phyloP scores from a whole-genome alignment of 2,113 vertebrate species.

The Calcarius ornatus region DNA sequence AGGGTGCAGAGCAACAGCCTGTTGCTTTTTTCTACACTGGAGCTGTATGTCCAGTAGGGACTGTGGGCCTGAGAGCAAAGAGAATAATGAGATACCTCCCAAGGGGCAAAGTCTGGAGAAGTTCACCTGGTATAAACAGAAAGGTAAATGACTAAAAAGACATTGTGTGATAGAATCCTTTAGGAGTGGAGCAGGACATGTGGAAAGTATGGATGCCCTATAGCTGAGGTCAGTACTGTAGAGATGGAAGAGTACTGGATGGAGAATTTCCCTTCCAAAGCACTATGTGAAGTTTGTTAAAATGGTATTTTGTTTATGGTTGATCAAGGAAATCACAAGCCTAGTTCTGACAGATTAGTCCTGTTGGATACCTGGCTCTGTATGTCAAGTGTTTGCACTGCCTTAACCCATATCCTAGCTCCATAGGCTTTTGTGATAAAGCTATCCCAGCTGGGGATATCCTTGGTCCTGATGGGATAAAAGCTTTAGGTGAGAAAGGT shows the following conservation, averaged over 20 bases:
- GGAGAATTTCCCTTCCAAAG: background rate
- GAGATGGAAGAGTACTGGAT: background rate
- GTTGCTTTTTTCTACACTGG: background rate
- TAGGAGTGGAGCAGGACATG: background rate
- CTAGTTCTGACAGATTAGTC: background rate
- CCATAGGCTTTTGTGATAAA: background rate
- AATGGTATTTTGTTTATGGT: background rate
- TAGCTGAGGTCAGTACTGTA: background rate
- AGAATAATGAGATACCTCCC: background rate
- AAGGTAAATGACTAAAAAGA: background rate
- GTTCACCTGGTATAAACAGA: background rate
- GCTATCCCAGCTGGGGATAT: background rate
- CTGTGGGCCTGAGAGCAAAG: background rate
- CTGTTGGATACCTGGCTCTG: background rate
- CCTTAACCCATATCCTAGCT: background rate
- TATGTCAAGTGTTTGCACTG: background rate
- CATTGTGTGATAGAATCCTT: background rate
- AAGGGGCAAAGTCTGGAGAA: background rate
- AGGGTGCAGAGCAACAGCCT: background rate
- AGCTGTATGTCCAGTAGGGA: background rate
- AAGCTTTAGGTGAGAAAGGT: background rate
- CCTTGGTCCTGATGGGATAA: background rate
- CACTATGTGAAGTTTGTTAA: background rate
- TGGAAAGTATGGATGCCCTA: fast-evolving
- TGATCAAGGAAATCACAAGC: background rate